Evolutionary conservation across 1,140 invertebrate genomes (phyloP).

Genomic region (Cydia strobilella): DNA sequence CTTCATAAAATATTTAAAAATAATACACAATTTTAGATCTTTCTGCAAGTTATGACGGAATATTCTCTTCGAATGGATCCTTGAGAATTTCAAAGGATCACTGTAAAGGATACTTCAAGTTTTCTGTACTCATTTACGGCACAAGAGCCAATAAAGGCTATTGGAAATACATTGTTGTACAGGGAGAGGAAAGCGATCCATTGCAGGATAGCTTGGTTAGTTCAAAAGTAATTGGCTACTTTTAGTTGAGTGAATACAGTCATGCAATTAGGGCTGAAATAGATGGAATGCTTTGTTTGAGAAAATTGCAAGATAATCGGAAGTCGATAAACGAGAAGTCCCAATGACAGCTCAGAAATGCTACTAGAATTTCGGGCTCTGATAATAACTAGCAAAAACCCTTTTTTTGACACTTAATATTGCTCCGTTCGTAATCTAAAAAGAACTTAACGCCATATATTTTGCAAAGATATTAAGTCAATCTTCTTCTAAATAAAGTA

Average conservation of each 20-base stretch:
- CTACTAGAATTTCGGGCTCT: too few relatives aligned
- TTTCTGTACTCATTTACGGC: background rate
- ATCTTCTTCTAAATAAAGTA: too few relatives aligned
- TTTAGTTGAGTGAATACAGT: background rate
- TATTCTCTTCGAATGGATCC: background rate
- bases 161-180: background rate
- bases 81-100: background rate
- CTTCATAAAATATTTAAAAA: background rate
- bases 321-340: too few relatives aligned
- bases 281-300: background rate
- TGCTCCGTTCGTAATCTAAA: too few relatives aligned
- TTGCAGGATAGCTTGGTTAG: background rate
- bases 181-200: background rate
- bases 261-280: background rate
- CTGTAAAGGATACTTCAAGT: background rate
- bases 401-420: too few relatives aligned
- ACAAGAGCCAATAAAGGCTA: background rate
- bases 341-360: too few relatives aligned
- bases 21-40: background rate
- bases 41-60: background rate
- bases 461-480: too few relatives aligned
- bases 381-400: too few relatives aligned
- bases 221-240: conserved; percentile 3
- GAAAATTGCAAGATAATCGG: background rate
- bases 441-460: too few relatives aligned